These are phyloP conservation scores for Mongoloraphidia duomilia DNA, from an alignment of 2,888 invertebrate species.

Conservation along the genomic window DNA sequence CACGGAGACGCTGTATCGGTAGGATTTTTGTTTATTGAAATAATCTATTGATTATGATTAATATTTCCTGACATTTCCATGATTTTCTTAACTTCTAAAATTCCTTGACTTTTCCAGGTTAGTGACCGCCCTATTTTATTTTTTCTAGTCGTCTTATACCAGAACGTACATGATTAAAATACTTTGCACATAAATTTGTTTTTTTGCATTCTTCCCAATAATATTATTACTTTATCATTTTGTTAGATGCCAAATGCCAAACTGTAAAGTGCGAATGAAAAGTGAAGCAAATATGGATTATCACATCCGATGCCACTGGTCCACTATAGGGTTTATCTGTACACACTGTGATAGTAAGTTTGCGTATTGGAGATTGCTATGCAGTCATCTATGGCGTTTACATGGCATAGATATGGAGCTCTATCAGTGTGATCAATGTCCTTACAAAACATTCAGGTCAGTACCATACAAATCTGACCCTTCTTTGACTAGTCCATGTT, in stretches of 20 bases:
- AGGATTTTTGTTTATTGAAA: too few species aligned
- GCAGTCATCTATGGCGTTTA: slow-evolving; percentile 63
- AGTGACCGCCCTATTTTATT: too few species aligned
- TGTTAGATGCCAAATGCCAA: slow-evolving; percentile 35
- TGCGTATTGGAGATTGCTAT: slow-evolving; percentile 48
- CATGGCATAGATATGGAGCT: slow-evolving; percentile 70
- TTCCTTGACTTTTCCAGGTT: too few species aligned
- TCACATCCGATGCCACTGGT: slow-evolving; percentile 47
- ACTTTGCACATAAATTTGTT: too few species aligned
- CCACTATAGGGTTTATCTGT: slow-evolving; percentile 35
- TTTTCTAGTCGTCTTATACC: too few species aligned
- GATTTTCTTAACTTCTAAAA: too few species aligned
- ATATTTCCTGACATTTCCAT: too few species aligned
- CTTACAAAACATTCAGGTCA: slow-evolving; percentile 44
- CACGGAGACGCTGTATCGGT: too few species aligned
- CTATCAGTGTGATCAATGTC: slow-evolving; percentile 59
- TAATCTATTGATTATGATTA: too few species aligned
- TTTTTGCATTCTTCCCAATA: too few species aligned
- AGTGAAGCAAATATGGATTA: slow-evolving; percentile 43
- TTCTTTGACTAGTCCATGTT: slow-evolving; percentile 1
- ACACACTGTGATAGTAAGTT: slow-evolving; percentile 47
- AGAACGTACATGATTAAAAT: too few species aligned
- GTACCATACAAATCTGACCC: slow-evolving; percentile 11
- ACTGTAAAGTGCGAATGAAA: slow-evolving; percentile 41
- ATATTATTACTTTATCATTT: too few species aligned